phyloP scores from a whole-genome alignment of 2,888 invertebrate species.

The Tipula confusa region DNA sequence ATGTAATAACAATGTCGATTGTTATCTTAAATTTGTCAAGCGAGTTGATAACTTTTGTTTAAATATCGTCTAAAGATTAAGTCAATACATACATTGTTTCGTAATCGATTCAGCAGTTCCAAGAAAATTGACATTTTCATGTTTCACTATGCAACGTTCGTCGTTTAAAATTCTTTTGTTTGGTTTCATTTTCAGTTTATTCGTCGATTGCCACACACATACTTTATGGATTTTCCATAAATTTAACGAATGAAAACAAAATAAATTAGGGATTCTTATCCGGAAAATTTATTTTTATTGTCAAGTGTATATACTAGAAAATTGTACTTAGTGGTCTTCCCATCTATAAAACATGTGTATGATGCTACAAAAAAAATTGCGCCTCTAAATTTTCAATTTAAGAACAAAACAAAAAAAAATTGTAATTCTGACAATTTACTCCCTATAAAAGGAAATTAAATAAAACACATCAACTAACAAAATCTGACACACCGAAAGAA shows the following conservation, averaged over 20 bases:
- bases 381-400: background rate
- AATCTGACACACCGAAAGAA: conserved; percentile 25
- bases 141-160: too few relatives aligned
- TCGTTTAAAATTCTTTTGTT: too few relatives aligned
- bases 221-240: too few relatives aligned
- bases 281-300: background rate
- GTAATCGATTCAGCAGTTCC: too few relatives aligned
- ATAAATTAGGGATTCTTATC: background rate
- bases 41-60: too few relatives aligned
- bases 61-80: too few relatives aligned
- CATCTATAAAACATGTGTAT: background rate
- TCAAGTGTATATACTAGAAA: background rate
- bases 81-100: too few relatives aligned
- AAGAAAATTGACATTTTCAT: too few relatives aligned
- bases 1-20: too few relatives aligned
- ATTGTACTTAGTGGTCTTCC: background rate
- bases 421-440: background rate
- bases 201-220: too few relatives aligned
- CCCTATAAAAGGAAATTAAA: conserved; percentile 9
- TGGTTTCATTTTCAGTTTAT: too few relatives aligned
- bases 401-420: background rate
- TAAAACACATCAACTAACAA: conserved; percentile 25
- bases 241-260: background rate
- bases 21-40: too few relatives aligned
- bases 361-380: background rate